phyloP scores from a whole-genome alignment of 37 sponge, comb jelly and placozoan genomes.

The Oopsacas minuta region DNA sequence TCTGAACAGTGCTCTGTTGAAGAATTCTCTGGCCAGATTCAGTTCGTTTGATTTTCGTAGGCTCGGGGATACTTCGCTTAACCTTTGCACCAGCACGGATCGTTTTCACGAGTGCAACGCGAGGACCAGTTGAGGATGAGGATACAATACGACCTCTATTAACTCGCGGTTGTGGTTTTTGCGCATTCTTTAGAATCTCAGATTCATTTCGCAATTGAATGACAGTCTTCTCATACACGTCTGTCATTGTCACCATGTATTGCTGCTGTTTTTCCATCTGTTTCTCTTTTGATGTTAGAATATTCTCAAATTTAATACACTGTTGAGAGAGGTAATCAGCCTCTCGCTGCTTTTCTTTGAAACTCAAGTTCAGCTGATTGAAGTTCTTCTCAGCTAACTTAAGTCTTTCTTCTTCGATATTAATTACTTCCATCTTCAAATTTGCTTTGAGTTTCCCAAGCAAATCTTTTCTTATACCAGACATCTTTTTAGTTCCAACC shows the following conservation, averaged over 20 bases:
- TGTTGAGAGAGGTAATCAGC: not conserved
- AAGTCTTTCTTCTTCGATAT: not conserved
- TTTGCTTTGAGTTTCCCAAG: not conserved
- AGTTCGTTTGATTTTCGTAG: not conserved
- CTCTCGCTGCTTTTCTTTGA: not conserved
- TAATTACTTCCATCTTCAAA: not conserved
- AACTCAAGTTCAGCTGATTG: not conserved
- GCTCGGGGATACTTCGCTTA: not conserved
- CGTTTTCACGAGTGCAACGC: not conserved
- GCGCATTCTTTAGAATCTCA: not conserved
- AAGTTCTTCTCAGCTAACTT: constrained; percentile 3
- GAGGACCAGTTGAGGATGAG: not conserved
- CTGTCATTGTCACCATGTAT: not conserved
- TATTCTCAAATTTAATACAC: not conserved
- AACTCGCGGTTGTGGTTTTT: not conserved
- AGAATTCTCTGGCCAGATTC: not conserved
- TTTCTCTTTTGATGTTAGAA: not conserved
- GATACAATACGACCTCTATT: not conserved
- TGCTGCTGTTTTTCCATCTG: not conserved
- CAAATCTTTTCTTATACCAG: not conserved
- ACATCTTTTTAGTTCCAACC: not conserved
- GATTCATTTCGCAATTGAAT: not conserved
- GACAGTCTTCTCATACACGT: not conserved
- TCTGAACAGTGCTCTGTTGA: not conserved
- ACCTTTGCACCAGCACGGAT: not conserved